Evolutionary conservation across 1,140 invertebrate genomes (phyloP).

Genomic region (Heliconius hermathena): DNA sequence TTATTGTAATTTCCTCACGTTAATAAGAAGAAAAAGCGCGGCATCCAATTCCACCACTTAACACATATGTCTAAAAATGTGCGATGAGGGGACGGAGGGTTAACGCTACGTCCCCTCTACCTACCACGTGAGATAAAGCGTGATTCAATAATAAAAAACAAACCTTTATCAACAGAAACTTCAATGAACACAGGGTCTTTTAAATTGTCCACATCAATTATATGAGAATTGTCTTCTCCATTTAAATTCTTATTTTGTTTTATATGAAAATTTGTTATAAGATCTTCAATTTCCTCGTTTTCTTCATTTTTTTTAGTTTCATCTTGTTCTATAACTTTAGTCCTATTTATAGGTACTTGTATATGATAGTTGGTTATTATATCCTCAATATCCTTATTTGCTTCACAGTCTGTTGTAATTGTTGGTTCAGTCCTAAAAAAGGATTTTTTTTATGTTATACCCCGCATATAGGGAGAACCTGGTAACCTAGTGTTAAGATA

Average conservation of each 20-base stretch:
- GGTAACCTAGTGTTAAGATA: too few species aligned
- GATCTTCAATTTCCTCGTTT: not conserved
- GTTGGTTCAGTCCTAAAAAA: slow-evolving; percentile 15
- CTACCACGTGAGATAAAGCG: not conserved
- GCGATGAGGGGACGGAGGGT: not conserved
- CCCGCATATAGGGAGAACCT: too few species aligned
- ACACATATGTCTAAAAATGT: too few species aligned
- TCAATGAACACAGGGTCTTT: slow-evolving; percentile 54
- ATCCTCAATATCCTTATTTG: slow-evolving; percentile 61
- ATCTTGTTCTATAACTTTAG: not conserved
- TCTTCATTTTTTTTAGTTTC: not conserved
- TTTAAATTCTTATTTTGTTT: slow-evolving; percentile 21
- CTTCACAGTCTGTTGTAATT: slow-evolving; percentile 26
- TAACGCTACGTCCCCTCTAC: not conserved
- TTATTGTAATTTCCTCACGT: too few species aligned
- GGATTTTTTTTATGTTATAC: not conserved
- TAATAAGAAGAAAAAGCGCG: too few species aligned
- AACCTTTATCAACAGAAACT: slow-evolving; percentile 53
- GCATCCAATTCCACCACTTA: too few species aligned
- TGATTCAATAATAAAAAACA: slow-evolving; percentile 1
- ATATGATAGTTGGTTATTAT: slow-evolving; percentile 65
- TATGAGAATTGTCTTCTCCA: not conserved
- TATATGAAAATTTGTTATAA: slow-evolving; percentile 11
- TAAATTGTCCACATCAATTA: slow-evolving; percentile 35
- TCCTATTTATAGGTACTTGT: slow-evolving; percentile 26